Evolutionary conservation across 2,113 vertebrate species (phyloP), one percentile per base, ranked within the genome.

Genomic region (Cyrtonyx montezumae): DNA sequence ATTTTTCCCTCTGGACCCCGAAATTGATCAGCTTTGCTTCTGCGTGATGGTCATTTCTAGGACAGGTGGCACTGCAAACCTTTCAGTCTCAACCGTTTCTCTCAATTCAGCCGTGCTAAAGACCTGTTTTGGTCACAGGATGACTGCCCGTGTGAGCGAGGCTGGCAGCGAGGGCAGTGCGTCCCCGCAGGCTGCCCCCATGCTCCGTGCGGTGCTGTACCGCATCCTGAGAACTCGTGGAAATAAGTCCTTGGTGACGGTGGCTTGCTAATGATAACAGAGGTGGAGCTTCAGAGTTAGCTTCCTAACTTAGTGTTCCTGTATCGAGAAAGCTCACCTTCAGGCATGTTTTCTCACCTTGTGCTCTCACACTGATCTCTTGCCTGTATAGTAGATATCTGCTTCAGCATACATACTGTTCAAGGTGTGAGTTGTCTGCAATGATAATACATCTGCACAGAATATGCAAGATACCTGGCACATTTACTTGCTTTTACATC

Each of bases 201-300:
- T 37, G 37, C 37, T 37, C 37, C n/a, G n/a, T 37, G 37, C 37
- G 37, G 37, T 8, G 68, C 32, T 7, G 0, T 5, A 1, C 6
- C 0, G 6, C 1, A 0, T 11, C 11, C 73, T 26, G 1, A 1
- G 10, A 6, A 4, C 0, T 13, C 15, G 0, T 11, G 36, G 62
- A 58, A 19, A 18, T 2, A 25, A 51, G 36, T 9, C 70, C 30
- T 11, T 34, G 1, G 36, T 2, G 74, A 8, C 10, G 61, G 18
- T 32, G 20, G 22, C 16, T 37, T 1, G 53, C 58, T 13, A 7
- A 7, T 17, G 30, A 3, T n/a, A 12, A 0, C 0, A 45, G 11
- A 62, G 34, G 20, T 4, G 17, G 16, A 30, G n/a, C 10, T 34
- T 59, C 63, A 5, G 12, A 53, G 49, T 8, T 45, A 48, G 5